Evolutionary conservation across 2,888 invertebrate genomes (phyloP), one percentile per base, ranked within the genome.

Genomic region (Augiades crinisus): DNA sequence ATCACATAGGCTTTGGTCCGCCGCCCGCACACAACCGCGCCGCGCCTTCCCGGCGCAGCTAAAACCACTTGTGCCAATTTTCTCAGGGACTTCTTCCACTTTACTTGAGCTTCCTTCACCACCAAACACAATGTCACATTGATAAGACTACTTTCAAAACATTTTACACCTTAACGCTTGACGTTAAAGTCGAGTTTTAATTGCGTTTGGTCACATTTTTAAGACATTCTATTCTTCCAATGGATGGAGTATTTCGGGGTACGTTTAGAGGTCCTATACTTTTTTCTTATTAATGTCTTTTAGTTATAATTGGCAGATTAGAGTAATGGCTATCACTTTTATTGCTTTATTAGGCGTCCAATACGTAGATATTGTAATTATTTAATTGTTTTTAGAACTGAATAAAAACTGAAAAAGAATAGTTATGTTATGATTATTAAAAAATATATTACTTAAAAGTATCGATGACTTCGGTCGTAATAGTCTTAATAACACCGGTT

Each of bases 1-100:
- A 30, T 19, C 56, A 49, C 31, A 43, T 72, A 63, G 41, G 59
- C 72, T 75, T 56, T 65, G 60, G 22, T 58, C 65, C 62, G 58
- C 61, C 52, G 55, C 67, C 75, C 73, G 72, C 72, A 64, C 73
- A 59, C 68, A 70, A 61, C 68, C 61, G 61, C 65, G 68, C 73
- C 67, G 68, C 70, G 55, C 64, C 68, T 73, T 70, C 76, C 78
- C 72, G 69, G 71, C 79, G 74, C 76, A 66, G 74, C 86, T 89
- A 84, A 85, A 87, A 89, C 87, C 87, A 88, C 90, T 90, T 89
- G 88, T 90, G 86, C 90, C 90, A 87, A 90, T 89, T 88, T 87
- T 88, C 84, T 84, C 77, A 75, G 81, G 72, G 83, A 82, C 85
- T 86, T 78, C 81, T 83, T 83, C 85, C 82, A 86, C 82, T 88